phyloP scores from a whole-genome alignment of 2,888 invertebrate species.

The Bedellia somnulentella region DNA sequence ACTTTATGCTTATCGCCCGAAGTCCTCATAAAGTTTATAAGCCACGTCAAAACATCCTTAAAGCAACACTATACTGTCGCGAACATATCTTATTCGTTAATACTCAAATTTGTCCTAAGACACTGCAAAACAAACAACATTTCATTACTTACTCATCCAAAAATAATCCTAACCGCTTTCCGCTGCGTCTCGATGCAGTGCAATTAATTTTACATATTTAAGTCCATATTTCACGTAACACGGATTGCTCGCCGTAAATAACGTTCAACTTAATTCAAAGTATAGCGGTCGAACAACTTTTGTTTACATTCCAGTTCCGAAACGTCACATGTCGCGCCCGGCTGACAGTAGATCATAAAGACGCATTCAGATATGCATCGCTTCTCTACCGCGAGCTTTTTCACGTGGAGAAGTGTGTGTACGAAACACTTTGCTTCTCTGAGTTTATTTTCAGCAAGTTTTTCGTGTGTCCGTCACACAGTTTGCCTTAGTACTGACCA shows the following conservation, averaged over 20 bases:
- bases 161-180: slow-evolving; percentile 40
- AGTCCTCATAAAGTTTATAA: slow-evolving; percentile 21
- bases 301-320: slow-evolving; percentile 54
- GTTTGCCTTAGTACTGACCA: slow-evolving; percentile 61
- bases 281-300: slow-evolving; percentile 29
- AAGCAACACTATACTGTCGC: no score
- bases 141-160: slow-evolving; percentile 45
- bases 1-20: slow-evolving; percentile 19
- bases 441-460: slow-evolving; percentile 53
- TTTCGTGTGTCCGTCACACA: slow-evolving; percentile 62
- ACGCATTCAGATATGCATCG: slow-evolving; percentile 42
- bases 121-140: slow-evolving; percentile 22
- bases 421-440: slow-evolving; percentile 23
- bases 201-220: slow-evolving; percentile 47
- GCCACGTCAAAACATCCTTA: slow-evolving; percentile 20
- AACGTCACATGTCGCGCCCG: slow-evolving; percentile 53
- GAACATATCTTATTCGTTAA: no score
- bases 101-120: slow-evolving; percentile 21
- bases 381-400: neutral
- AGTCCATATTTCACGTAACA: slow-evolving; percentile 49
- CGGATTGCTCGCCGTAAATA: slow-evolving; percentile 37
- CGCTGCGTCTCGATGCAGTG: slow-evolving; percentile 28
- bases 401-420: neutral
- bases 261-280: slow-evolving; percentile 30
- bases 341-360: slow-evolving; percentile 56